These are phyloP conservation scores for Choristoneura rosaceana DNA, from an alignment of 2,888 invertebrate species.

Conservation along the genomic window DNA sequence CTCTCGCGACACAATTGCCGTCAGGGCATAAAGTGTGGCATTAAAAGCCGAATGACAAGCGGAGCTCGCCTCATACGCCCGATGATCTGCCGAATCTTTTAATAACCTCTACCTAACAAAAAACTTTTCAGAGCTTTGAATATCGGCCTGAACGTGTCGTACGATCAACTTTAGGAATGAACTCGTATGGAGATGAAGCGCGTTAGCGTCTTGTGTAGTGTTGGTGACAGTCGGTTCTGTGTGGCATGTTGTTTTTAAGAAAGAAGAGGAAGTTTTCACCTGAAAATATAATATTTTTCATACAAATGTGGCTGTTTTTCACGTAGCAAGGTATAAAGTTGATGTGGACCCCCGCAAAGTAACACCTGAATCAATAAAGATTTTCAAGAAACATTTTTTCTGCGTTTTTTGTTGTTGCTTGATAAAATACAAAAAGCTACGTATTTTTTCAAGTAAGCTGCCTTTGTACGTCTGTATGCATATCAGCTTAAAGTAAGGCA, in stretches of 20 bases:
- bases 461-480: constrained; percentile 27
- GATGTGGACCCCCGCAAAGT: no score
- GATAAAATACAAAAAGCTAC: neutral
- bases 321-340: no score
- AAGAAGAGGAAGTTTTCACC: no score
- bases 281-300: no score
- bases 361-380: no score
- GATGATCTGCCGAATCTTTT: constrained; percentile 8
- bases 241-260: no score
- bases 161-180: no score
- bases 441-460: constrained; percentile 14
- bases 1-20: constrained; percentile 71
- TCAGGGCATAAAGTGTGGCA: constrained; percentile 72
- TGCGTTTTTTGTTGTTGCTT: neutral
- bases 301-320: no score
- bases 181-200: no score
- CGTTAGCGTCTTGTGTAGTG: no score
- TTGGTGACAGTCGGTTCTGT: no score
- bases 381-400: neutral
- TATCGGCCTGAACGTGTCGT: neutral
- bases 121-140: neutral
- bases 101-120: constrained; percentile 10
- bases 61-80: constrained; percentile 38
- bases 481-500: constrained; percentile 30
- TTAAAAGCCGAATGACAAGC: constrained; percentile 66